These are phyloP conservation scores for Pseudanteris insignis DNA, from an alignment of 2,888 invertebrate species.

Conservation along the genomic window DNA sequence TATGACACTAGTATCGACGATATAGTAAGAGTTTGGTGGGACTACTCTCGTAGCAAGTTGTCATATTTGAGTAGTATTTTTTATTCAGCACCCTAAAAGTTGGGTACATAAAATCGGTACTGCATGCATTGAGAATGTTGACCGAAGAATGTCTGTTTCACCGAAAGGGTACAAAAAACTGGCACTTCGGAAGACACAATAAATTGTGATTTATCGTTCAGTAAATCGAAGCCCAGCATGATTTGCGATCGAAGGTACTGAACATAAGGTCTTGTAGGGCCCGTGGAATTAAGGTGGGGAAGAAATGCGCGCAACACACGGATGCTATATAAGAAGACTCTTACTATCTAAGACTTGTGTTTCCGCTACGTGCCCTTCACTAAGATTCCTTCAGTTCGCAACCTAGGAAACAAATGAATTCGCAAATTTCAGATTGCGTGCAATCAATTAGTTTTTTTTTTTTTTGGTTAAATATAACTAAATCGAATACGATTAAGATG, in stretches of 20 bases:
- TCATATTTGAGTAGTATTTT: too few relatives aligned
- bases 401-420: constrained; percentile 11
- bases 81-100: too few relatives aligned
- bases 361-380: constrained; percentile 49
- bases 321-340: constrained; percentile 61
- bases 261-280: constrained; percentile 20
- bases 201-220: constrained; percentile 64
- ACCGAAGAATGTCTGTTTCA: too few relatives aligned
- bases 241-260: constrained; percentile 56
- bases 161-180: constrained; percentile 13
- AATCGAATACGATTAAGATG: background rate
- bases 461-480: too few relatives aligned
- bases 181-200: constrained; percentile 53
- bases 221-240: constrained; percentile 61
- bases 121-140: too few relatives aligned
- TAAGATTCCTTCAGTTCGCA: constrained; percentile 39
- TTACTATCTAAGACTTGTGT: constrained; percentile 51
- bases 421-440: constrained; percentile 4
- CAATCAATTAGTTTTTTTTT: constrained; percentile 1
- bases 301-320: constrained; percentile 37
- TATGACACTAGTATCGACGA: too few relatives aligned
- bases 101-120: too few relatives aligned
- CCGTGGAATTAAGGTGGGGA: constrained; percentile 26
- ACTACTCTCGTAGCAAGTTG: too few relatives aligned
- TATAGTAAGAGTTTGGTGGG: too few relatives aligned